A percentile compares a stretch with the other conserved stretches of the same genome.
Evolutionary conservation across 2,113 vertebrate genomes (phyloP).

Genomic region (Enhydra lutris): DNA sequence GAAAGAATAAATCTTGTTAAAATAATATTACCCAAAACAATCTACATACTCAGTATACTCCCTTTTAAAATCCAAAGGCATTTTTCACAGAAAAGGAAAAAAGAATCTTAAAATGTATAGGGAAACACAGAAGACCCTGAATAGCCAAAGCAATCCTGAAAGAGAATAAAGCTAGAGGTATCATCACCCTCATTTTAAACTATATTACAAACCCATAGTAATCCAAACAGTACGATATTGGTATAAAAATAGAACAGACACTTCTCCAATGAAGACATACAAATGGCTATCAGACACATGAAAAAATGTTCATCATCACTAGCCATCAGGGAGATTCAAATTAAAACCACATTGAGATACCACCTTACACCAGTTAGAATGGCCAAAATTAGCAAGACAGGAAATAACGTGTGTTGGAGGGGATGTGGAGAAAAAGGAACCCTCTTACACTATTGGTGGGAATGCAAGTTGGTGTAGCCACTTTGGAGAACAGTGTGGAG

Average conservation of each 20-base stretch:
- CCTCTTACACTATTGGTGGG: too few species aligned
- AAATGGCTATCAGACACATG: too few species aligned
- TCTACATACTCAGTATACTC: neutral
- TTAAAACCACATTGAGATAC: too few species aligned
- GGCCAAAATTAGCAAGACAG: too few species aligned
- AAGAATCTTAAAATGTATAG: neutral
- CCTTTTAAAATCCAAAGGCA: neutral
- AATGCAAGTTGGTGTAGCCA: too few species aligned
- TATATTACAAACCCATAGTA: neutral
- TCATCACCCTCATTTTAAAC: neutral
- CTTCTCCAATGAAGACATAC: too few species aligned
- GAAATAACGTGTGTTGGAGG: too few species aligned
- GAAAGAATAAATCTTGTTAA: neutral
- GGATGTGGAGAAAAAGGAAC: too few species aligned
- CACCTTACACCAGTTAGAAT: too few species aligned
- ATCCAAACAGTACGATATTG: neutral
- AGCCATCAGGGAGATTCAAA: too few species aligned
- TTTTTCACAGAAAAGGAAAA: neutral
- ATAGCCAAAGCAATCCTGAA: neutral
- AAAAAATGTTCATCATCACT: too few species aligned
- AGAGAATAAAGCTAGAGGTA: neutral
- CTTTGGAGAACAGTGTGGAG: too few species aligned
- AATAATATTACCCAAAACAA: neutral
- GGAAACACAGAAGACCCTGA: neutral
- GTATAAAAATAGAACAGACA: neutral